These are phyloP conservation scores for Dicaeum eximium DNA, from an alignment of 2,113 vertebrate species.

Conservation along the genomic window DNA sequence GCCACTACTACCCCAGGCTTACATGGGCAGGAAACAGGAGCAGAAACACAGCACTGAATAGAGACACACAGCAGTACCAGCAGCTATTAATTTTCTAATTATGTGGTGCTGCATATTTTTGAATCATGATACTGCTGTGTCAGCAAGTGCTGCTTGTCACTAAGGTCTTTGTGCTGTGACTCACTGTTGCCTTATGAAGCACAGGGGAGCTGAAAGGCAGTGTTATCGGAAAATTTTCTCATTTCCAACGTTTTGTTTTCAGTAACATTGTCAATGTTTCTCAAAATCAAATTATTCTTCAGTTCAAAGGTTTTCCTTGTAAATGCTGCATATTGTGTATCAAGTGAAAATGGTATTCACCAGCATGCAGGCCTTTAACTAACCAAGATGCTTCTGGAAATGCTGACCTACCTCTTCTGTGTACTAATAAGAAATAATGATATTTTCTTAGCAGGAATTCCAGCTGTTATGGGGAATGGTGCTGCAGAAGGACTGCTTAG, in stretches of 20 bases:
- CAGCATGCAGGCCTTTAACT: not conserved
- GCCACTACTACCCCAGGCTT: not conserved
- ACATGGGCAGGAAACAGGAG: not conserved
- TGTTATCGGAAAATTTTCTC: not conserved
- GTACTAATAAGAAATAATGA: not conserved
- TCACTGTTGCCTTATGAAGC: not conserved
- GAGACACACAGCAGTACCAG: not conserved
- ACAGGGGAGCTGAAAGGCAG: not conserved
- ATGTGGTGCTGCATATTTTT: not conserved
- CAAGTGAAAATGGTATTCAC: not conserved
- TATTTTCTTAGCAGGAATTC: not conserved
- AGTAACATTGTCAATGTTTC: not conserved
- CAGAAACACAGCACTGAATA: not conserved
- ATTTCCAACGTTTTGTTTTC: not conserved
- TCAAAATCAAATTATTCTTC: not conserved
- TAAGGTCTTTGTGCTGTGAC: not conserved
- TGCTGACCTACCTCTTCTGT: not conserved
- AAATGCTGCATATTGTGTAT: not conserved
- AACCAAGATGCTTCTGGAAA: not conserved
- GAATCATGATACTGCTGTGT: not conserved
- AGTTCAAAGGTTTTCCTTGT: not conserved
- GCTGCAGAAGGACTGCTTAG: not conserved
- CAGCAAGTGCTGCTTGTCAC: not conserved
- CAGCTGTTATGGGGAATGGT: not conserved
- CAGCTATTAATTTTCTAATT: not conserved